phyloP scores from a whole-genome alignment of 2,797 vertebrate species.

The Neosilurus mollespiculum region DNA sequence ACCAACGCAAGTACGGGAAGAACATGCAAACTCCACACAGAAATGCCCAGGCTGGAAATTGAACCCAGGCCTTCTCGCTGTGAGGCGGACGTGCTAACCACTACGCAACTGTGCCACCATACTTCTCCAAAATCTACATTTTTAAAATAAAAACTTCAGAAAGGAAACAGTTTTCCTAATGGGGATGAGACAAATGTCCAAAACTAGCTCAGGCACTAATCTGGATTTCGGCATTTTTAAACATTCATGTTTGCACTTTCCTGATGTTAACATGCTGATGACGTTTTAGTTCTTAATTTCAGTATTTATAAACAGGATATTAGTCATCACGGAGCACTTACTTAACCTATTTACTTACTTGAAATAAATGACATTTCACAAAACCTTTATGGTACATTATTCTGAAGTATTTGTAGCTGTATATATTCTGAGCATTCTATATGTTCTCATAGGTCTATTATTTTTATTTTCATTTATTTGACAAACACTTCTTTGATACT shows the following conservation, averaged over 20 bases:
- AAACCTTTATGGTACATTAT: not conserved
- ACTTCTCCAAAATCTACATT: too few species aligned
- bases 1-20: too few species aligned
- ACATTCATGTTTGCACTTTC: conserved; percentile 17
- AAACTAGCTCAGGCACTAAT: not conserved
- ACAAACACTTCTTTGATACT: too few species aligned
- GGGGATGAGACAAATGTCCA: not conserved
- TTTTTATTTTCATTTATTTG: not conserved
- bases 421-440: conserved; percentile 18
- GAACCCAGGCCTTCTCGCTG: too few species aligned
- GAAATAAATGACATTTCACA: not conserved
- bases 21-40: too few species aligned
- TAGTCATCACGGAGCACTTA: conserved; percentile 12
- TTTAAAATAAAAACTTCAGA: not conserved
- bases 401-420: conserved; percentile 9
- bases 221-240: not conserved
- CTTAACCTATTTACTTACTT: not conserved
- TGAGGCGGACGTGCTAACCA: too few species aligned
- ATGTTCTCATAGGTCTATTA: not conserved
- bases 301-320: conserved; percentile 36
- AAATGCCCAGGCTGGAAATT: too few species aligned
- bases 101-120: too few species aligned
- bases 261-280: not conserved
- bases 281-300: too few species aligned
- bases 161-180: not conserved